phyloP scores from a whole-genome alignment of 2,797 vertebrate species.

The Chrosomus eos region DNA sequence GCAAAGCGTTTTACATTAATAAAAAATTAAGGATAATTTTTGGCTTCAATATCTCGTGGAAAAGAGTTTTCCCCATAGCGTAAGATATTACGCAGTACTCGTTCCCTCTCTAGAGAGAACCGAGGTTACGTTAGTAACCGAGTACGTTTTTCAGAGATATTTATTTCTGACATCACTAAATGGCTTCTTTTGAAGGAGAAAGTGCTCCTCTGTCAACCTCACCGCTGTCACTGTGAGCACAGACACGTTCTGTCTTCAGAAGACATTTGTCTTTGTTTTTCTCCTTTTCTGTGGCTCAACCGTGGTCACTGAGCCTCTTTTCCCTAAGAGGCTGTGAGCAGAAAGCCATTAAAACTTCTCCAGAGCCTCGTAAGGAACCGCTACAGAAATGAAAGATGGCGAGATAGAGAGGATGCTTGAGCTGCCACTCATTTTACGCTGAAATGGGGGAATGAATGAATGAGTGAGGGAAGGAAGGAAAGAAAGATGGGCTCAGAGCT shows the following conservation, averaged over 20 bases:
- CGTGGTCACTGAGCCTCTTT: constrained; percentile 22
- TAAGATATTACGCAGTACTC: too few species aligned
- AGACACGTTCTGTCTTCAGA: not conserved
- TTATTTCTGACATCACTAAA: not conserved
- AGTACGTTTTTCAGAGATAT: not conserved
- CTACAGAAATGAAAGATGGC: constrained; percentile 32
- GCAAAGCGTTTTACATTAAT: too few species aligned
- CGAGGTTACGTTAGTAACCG: too few species aligned
- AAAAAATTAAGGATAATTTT: too few species aligned
- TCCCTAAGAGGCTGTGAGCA: constrained; percentile 66
- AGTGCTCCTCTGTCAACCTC: not conserved
- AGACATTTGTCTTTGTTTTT: constrained; percentile 23
- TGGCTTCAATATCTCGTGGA: too few species aligned
- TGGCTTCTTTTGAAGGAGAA: not conserved
- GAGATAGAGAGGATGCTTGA: constrained; percentile 10
- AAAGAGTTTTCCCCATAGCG: too few species aligned
- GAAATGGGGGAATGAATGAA: constrained; percentile 29
- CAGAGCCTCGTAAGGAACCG: constrained; percentile 46
- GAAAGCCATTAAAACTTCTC: constrained; percentile 72
- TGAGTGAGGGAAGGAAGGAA: constrained; percentile 31
- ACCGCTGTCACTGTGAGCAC: not conserved
- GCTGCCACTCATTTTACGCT: constrained; percentile 45
- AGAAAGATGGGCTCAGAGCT: constrained; percentile 32
- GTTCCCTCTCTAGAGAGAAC: too few species aligned
- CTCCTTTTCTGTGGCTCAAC: constrained; percentile 3